Conservation (phyloP, 2,113 vertebrate species). For the Hippocampus mohnikei region DNA sequence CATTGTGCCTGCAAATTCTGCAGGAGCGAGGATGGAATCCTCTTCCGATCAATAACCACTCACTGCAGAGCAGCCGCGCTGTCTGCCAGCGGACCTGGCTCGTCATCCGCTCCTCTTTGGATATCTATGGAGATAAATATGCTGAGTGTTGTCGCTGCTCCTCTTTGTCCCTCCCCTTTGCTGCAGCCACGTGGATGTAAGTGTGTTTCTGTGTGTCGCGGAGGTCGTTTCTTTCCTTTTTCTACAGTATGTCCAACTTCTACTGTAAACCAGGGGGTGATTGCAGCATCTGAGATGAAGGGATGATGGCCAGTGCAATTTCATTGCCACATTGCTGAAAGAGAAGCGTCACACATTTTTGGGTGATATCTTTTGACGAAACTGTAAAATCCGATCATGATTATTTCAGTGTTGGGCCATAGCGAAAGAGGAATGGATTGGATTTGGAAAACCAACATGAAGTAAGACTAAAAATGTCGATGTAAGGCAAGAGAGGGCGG, state of each 20-base stretch:
- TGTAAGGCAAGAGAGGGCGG: too few relatives aligned
- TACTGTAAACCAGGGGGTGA: too few relatives aligned
- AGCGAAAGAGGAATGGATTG: neutral
- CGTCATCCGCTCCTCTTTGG: slow-evolving; percentile 20
- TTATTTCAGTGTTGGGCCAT: too few relatives aligned
- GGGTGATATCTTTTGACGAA: too few relatives aligned
- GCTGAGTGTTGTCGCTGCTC: slow-evolving; percentile 32
- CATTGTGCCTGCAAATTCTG: slow-evolving; percentile 27
- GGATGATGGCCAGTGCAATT: too few relatives aligned
- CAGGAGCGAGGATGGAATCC: slow-evolving; percentile 17
- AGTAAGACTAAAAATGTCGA: too few relatives aligned
- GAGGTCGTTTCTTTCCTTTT: neutral
- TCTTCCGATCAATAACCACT: slow-evolving; percentile 65
- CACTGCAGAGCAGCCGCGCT: slow-evolving; percentile 58
- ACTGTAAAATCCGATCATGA: too few relatives aligned
- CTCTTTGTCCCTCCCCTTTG: neutral
- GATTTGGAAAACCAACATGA: too few relatives aligned
- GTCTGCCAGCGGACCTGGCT: slow-evolving; percentile 1
- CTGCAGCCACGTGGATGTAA: neutral
- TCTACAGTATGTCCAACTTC: neutral
- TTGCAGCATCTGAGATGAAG: too few relatives aligned
- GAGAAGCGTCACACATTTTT: too few relatives aligned
- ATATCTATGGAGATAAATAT: slow-evolving; percentile 54
- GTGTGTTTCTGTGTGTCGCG: neutral
- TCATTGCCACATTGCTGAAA: too few relatives aligned